These are phyloP conservation scores for Heteromurus nitidus DNA, from an alignment of 2,888 invertebrate species.

Conservation along the genomic window DNA sequence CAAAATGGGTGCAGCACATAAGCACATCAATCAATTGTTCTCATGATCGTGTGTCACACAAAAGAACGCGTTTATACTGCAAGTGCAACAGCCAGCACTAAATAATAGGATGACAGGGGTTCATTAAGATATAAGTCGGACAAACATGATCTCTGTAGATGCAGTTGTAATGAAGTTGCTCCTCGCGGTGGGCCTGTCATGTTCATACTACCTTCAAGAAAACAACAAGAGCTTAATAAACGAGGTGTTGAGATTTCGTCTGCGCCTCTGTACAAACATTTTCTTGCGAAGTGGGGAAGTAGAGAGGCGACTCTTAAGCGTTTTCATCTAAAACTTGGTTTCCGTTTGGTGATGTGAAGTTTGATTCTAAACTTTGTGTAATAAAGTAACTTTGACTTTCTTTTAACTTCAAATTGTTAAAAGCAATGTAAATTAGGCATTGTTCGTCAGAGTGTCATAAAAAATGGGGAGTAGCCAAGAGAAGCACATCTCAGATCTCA, in stretches of 20 bases:
- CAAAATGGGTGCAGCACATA: slow-evolving; percentile 7
- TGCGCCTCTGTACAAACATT: slow-evolving; percentile 3
- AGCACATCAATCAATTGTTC: neutral
- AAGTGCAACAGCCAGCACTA: neutral
- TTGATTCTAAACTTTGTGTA: neutral
- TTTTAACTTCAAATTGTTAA: too few species aligned
- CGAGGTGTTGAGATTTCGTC: too few species aligned
- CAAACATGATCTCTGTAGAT: neutral
- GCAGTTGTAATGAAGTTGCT: slow-evolving; percentile 3
- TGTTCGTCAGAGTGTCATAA: too few species aligned
- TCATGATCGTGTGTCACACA: slow-evolving; percentile 3
- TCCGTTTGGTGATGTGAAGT: neutral
- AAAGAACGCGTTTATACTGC: neutral
- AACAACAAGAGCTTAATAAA: too few species aligned
- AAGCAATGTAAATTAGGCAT: too few species aligned
- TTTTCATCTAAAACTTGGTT: neutral
- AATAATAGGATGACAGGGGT: slow-evolving; percentile 18
- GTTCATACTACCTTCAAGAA: too few species aligned
- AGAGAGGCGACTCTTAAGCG: neutral
- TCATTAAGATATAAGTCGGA: slow-evolving; percentile 9
- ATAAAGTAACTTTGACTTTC: too few species aligned
- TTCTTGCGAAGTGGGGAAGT: too few species aligned
- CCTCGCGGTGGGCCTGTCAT: slow-evolving; percentile 6
- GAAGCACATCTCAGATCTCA: too few species aligned
- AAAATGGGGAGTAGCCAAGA: too few species aligned